Evolutionary conservation across 2,888 invertebrate genomes (phyloP).

Genomic region (Fabriciana adippe): DNA sequence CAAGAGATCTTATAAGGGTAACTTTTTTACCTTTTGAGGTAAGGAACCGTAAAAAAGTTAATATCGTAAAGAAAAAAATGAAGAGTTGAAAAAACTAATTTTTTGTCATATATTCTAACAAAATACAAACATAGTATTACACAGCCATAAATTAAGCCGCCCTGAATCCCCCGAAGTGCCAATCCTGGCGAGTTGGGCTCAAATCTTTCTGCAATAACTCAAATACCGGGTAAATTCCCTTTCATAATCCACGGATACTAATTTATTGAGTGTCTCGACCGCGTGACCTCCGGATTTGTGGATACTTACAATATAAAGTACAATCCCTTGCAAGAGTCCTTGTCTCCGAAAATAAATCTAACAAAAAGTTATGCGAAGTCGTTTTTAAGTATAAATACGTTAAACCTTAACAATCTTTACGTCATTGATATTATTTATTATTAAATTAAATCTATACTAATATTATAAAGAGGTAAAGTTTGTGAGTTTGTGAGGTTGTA

Average conservation of each 20-base stretch:
- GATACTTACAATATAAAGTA: conserved; percentile 38
- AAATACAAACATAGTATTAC: neutral
- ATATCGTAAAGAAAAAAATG: too few species aligned
- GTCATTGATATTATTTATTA: neutral
- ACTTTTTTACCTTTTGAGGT: too few species aligned
- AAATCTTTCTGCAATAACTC: conserved; percentile 54
- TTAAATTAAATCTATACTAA: too few species aligned
- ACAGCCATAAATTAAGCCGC: conserved; percentile 48
- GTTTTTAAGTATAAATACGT: neutral
- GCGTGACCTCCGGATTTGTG: conserved; percentile 46
- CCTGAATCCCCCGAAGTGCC: conserved; percentile 53
- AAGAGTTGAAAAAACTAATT: too few species aligned
- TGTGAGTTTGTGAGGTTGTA: too few species aligned
- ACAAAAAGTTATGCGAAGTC: neutral
- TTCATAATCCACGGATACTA: conserved; percentile 64
- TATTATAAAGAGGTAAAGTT: too few species aligned
- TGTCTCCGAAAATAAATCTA: neutral
- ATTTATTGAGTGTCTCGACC: conserved; percentile 57
- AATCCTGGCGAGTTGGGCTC: conserved; percentile 49
- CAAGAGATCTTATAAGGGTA: too few species aligned
- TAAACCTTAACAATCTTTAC: conserved; percentile 5
- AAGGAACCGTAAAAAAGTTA: too few species aligned
- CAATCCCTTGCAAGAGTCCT: conserved; percentile 32
- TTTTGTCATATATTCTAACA: neutral
- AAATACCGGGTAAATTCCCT: conserved; percentile 58